Base-by-base conservation (phyloP, 2,888 invertebrate species). In the Argynnis bischoffii region DNA sequence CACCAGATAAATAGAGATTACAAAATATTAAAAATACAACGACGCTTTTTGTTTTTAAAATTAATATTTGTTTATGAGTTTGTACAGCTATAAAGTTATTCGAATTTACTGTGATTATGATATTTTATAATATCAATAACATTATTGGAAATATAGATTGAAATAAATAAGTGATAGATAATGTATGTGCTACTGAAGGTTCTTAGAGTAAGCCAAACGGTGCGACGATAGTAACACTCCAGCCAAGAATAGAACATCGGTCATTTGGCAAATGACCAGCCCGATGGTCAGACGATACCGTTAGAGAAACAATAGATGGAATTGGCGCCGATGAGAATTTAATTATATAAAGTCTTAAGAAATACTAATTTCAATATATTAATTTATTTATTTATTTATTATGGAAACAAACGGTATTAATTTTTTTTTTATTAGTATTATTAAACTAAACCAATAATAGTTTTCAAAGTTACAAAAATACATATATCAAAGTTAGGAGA, bases 181-280 rank as follows among this genome's bases (percentile, higher is more conserved):
- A 63, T 55, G 53, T 63, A 64, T 48, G 50, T 69, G 53, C 51
- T 67, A 71, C 51, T 69, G 64, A 66, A 55, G 66, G 67, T 69
- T 69, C 63, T 69, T 55, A 64, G 66, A 64, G 69, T 72, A 71
- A 69, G 74, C 75, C 74, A 73, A 75, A 73, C 71, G 67, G 66
- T 71, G 67, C 66, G 69, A 64, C 67, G 67, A 70, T 74, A 74
- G 74, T 74, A 71, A 72, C 72, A 73, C 73, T 67, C 57, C 54
- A 65, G 74, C 76, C 75, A 72, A 78, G 74, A 77, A 77, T 78
- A 78, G 77, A 69, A 66, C 70, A 56, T 63, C 73, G 71, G 69
- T 71, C 74, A 74, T 73, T 78, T 78, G 78, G 78, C 78, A 78
- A 70, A 71, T 66, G 56, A 77, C 78, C 78, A 78, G 76, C 70